Conservation (phyloP, 2,797 vertebrate species). For the Corythornis leucogaster region DNA sequence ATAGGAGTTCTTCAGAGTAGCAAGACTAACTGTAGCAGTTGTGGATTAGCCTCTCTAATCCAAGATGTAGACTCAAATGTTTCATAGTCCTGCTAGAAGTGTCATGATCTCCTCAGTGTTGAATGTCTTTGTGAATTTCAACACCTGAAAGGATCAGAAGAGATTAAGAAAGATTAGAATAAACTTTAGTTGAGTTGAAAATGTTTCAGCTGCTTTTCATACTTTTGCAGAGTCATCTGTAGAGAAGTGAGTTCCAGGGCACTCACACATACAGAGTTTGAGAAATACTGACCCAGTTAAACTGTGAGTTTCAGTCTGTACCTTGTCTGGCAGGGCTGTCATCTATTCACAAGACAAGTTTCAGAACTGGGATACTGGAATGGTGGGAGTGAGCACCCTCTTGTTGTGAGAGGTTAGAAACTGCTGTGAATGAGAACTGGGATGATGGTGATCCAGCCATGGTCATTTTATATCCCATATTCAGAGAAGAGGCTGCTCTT, state of each 20-base stretch:
- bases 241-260: neutral
- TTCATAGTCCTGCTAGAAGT: neutral
- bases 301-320: neutral
- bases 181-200: neutral
- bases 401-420: neutral
- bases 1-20: neutral
- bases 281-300: neutral
- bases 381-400: neutral
- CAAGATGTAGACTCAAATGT: neutral
- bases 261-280: neutral
- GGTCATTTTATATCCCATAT: neutral
- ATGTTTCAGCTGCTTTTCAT: neutral
- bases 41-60: neutral
- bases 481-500: neutral
- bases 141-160: neutral
- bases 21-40: neutral
- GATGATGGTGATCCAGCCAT: neutral
- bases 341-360: neutral
- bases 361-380: neutral
- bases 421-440: neutral
- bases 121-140: neutral
- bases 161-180: neutral
- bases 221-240: neutral
- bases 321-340: neutral
- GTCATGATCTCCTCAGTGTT: neutral